Evolutionary conservation across 2,113 vertebrate genomes (phyloP), one percentile per base, ranked within the genome.

Genomic region (Orycteropus afer): DNA sequence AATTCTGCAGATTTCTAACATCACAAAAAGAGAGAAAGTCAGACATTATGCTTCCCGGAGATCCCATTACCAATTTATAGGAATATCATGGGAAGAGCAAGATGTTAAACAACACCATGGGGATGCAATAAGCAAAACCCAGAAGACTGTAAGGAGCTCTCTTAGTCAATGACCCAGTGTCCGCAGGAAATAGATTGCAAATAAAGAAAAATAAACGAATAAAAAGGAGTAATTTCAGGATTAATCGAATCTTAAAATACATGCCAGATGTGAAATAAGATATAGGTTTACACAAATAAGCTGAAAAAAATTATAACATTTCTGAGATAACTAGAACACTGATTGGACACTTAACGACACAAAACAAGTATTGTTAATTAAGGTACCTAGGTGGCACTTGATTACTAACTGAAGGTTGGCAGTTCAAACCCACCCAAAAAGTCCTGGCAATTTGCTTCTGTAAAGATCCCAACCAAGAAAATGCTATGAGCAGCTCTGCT

Each of bases 151-250:
- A 63, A 80, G 47, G 88, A 97, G 92, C 12, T 47, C 61, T 94
- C 13, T n/a, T 63, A 97, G 61, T 76, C 13, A 79, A 69, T 4
- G 9, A 89, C 1, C 1, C 15, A n/a, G 61, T 87, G 71, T 42
- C 37, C 84, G 67, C 37, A 85, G 76, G 57, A 84, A 86, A 57
- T 63, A 49, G 80, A 32, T 9, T 40, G 10, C 3, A 85, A 86
- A 87, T 47, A 87, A 91, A 90, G 45, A 86, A 69, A 93, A 96
- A 93, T 49, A n/a, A 80, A 78, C 12, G 45, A 61, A 67, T 40
- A 57, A 12, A 49, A 51, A 95, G 18, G 45, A 15, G 1, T 61
- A 89, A 88, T 20, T 7, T 40, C 5, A 13, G 29, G 22, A 49
- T 63, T 61, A 42, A 90, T 65, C 90, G 32, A 73, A 76, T 42